phyloP scores from a whole-genome alignment of 2,797 vertebrate species.

The Molossus molossus region DNA sequence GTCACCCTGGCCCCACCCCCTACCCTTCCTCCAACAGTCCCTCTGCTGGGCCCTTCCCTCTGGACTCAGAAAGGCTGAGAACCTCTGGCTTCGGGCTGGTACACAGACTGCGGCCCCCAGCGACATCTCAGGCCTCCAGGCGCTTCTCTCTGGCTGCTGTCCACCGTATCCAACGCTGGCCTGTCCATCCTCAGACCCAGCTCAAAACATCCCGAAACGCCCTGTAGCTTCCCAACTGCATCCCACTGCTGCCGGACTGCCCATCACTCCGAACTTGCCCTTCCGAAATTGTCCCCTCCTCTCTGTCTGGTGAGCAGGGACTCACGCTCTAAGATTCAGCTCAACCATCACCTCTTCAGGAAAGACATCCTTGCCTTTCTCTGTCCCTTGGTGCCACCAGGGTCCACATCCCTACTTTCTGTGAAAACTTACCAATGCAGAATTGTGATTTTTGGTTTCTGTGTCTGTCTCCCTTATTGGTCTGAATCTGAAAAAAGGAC shows the following conservation, averaged over 20 bases:
- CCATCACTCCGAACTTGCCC: neutral
- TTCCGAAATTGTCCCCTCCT: neutral
- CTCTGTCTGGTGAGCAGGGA: neutral
- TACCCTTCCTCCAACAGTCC: accelerated
- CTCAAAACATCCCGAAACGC: neutral
- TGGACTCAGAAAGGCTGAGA: neutral
- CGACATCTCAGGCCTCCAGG: neutral
- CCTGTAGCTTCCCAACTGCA: accelerated
- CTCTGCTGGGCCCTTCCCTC: neutral
- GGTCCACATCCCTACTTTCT: neutral
- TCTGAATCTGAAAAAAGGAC: neutral
- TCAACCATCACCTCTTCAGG: slow-evolving; percentile 66
- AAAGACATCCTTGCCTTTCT: neutral
- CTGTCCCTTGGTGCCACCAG: neutral
- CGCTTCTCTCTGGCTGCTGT: neutral
- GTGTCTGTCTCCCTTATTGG: neutral
- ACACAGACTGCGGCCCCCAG: neutral
- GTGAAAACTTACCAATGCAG: slow-evolving; percentile 24
- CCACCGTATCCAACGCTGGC: neutral
- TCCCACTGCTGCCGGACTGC: neutral
- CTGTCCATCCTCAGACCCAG: neutral
- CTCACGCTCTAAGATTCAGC: slow-evolving; percentile 32
- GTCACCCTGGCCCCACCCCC: neutral
- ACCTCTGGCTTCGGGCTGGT: neutral
- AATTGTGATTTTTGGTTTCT: neutral